These are phyloP conservation scores for Marmota monax DNA, from an alignment of 2,113 vertebrate genomes.

Conservation along the genomic window DNA sequence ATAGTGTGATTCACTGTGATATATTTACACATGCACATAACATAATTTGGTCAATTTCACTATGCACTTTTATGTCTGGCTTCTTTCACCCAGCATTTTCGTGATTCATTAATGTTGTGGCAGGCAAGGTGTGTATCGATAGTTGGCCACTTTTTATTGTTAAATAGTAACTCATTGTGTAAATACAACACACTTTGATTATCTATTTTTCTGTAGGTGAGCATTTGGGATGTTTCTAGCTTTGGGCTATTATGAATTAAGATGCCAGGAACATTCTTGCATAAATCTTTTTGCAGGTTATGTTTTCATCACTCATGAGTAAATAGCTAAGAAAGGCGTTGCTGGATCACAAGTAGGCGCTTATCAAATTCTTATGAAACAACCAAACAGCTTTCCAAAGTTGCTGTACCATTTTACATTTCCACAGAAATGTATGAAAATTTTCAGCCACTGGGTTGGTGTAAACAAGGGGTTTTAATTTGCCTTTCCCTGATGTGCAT, in stretches of 20 bases:
- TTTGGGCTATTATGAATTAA: conserved; percentile 30
- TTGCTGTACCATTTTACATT: conserved; percentile 12
- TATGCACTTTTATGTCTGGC: background rate
- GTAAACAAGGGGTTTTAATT: background rate
- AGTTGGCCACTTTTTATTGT: background rate
- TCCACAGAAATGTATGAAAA: background rate
- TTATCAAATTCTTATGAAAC: conserved; percentile 29
- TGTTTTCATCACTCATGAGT: conserved; percentile 8
- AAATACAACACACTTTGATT: conserved; percentile 17
- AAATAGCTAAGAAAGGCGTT: background rate
- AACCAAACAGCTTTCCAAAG: background rate
- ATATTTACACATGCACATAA: no score
- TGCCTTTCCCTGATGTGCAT: background rate
- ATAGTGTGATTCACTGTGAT: no score
- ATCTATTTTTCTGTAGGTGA: background rate
- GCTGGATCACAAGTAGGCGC: background rate
- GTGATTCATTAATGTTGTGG: background rate
- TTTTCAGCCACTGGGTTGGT: background rate
- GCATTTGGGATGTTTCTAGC: conserved; percentile 45
- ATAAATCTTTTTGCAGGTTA: conserved; percentile 52
- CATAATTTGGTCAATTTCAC: no score
- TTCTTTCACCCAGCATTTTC: background rate
- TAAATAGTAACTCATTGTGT: background rate
- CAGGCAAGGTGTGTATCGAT: background rate
- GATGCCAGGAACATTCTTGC: conserved; percentile 60